Conservation (phyloP, 2,888 invertebrate species). For the Dasysyrphus tricinctus region DNA sequence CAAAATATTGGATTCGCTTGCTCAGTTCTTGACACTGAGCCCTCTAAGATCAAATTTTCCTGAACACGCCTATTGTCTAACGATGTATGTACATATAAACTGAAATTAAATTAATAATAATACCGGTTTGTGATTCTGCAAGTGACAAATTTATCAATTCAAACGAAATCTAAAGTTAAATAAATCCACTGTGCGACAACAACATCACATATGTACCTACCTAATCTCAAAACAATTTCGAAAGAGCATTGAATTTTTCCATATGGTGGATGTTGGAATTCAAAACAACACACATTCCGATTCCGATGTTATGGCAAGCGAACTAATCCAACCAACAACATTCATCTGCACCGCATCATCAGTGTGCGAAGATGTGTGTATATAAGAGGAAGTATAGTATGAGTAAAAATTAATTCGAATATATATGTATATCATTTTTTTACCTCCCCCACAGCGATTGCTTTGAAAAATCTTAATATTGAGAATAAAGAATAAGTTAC, state of each 20-base stretch:
- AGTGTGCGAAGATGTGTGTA: not conserved
- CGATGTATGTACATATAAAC: no score
- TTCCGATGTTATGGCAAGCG: constrained; percentile 37
- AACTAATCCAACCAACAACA: constrained; percentile 37
- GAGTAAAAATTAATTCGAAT: not conserved
- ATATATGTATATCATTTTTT: not conserved
- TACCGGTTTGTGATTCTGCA: no score
- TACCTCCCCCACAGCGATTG: constrained; percentile 54
- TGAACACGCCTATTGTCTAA: no score
- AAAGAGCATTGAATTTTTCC: constrained; percentile 66
- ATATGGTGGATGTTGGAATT: constrained; percentile 70
- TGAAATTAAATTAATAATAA: no score
- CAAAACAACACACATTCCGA: constrained; percentile 66
- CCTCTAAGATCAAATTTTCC: no score
- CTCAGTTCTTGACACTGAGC: no score
- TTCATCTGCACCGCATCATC: not conserved
- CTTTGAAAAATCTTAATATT: constrained; percentile 33
- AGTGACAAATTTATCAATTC: no score
- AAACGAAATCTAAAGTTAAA: not conserved
- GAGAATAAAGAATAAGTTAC: not conserved
- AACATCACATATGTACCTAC: not conserved
- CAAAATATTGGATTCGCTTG: no score
- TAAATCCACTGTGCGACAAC: not conserved
- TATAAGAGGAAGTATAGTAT: not conserved
- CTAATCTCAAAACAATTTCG: constrained; percentile 60